A percentile compares a stretch with the other conserved stretches of the same genome.
These are phyloP conservation scores for Archaeoteleia sp. DNA, from an alignment of 2,888 invertebrate species.

Conservation along the genomic window DNA sequence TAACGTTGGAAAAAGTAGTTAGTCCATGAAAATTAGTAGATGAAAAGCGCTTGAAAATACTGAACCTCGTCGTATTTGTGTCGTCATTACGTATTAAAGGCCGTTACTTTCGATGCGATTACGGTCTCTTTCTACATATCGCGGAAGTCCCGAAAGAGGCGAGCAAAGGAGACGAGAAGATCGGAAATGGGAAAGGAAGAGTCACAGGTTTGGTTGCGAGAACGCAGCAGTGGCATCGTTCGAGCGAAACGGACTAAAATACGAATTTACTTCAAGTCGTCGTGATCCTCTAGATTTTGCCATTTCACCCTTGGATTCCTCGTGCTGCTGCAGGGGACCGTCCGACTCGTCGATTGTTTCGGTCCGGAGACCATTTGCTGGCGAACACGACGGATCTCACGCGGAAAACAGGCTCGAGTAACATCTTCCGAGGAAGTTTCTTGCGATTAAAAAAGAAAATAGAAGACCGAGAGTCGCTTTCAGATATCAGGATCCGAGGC, in stretches of 20 bases:
- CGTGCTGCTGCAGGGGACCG: constrained; percentile 43
- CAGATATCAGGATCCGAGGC: constrained; percentile 18
- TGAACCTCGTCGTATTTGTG: not conserved
- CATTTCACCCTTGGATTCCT: constrained; percentile 53
- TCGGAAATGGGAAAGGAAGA: constrained; percentile 30
- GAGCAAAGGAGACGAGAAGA: constrained; percentile 20
- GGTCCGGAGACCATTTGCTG: constrained; percentile 51
- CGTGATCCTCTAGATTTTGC: constrained; percentile 49
- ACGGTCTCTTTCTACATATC: constrained; percentile 9
- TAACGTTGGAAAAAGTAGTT: not conserved
- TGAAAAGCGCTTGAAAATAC: too few relatives aligned
- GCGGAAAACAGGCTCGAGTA: constrained; percentile 48
- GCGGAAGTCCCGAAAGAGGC: constrained; percentile 16
- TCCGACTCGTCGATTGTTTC: constrained; percentile 47
- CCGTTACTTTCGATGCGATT: constrained; percentile 1
- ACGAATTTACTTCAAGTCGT: constrained; percentile 57
- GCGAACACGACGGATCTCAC: constrained; percentile 48
- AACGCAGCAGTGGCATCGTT: constrained; percentile 43
- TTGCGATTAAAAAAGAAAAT: constrained; percentile 46
- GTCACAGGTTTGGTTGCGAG: constrained; percentile 28
- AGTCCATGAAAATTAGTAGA: too few relatives aligned
- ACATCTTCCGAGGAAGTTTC: constrained; percentile 39
- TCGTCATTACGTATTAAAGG: constrained; percentile 9
- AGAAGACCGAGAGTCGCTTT: constrained; percentile 27
- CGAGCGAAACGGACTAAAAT: constrained; percentile 53